phyloP scores from a whole-genome alignment of 2,888 invertebrate species.

The Melinopterus prodromus region DNA sequence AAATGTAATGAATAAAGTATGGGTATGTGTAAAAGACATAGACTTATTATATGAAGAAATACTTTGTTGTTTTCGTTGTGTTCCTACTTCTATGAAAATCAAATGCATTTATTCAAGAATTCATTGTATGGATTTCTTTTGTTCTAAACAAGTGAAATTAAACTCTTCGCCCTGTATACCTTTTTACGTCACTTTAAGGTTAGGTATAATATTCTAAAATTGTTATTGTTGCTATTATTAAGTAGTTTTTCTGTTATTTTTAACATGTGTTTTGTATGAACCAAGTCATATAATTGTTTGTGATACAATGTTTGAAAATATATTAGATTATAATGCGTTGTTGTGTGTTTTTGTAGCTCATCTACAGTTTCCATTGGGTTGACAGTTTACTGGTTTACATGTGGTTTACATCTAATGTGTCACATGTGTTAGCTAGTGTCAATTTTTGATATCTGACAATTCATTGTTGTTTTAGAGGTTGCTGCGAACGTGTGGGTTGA shows the following conservation, averaged over 20 bases:
- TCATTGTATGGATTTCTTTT: too few species aligned
- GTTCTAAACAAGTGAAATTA: too few species aligned
- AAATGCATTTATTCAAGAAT: background rate
- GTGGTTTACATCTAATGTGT: background rate
- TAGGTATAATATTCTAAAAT: background rate
- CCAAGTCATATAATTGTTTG: slow-evolving; percentile 18
- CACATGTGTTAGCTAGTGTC: too few species aligned
- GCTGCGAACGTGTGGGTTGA: too few species aligned
- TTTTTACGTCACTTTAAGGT: too few species aligned
- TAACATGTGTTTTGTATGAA: slow-evolving; percentile 5
- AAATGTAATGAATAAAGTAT: background rate
- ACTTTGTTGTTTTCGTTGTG: background rate
- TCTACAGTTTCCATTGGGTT: background rate
- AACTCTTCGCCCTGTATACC: too few species aligned
- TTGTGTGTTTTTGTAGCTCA: too few species aligned
- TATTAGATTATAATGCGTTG: slow-evolving; percentile 21
- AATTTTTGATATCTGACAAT: too few species aligned
- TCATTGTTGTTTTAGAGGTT: too few species aligned
- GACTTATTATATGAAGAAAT: background rate
- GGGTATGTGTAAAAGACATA: background rate
- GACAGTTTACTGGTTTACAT: background rate
- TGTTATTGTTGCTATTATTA: background rate
- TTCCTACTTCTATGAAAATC: background rate
- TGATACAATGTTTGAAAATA: slow-evolving; percentile 21
- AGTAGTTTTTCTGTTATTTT: background rate